Evolutionary conservation across 2,113 vertebrate genomes (phyloP).

Genomic region (Gyps fulvus): DNA sequence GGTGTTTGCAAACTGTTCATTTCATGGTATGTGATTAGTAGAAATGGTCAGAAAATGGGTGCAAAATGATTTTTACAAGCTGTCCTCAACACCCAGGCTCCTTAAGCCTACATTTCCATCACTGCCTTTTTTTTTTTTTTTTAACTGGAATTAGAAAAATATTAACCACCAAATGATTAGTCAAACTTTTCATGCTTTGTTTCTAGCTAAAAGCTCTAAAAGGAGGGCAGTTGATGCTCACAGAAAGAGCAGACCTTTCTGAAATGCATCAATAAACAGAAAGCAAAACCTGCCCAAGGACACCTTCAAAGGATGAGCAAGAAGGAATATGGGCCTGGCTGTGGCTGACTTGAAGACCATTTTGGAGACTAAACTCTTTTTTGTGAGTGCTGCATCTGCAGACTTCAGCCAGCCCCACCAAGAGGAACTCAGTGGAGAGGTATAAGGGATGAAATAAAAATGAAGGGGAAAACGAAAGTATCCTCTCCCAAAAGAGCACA

Average conservation of each 20-base stretch:
- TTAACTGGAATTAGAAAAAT: background rate
- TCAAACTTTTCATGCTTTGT: background rate
- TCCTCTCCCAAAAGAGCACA: background rate
- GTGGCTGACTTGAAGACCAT: background rate
- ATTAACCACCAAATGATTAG: background rate
- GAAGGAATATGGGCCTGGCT: accelerated
- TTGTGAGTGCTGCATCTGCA: background rate
- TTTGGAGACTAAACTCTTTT: background rate
- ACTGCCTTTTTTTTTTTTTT: background rate
- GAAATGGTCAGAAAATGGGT: slow-evolving; percentile 51
- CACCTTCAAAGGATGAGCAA: background rate
- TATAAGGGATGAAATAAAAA: background rate
- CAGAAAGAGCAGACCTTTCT: background rate
- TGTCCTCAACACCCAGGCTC: background rate
- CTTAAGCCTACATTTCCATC: background rate
- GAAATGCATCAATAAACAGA: background rate
- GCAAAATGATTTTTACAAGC: slow-evolving; percentile 13
- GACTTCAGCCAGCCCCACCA: background rate
- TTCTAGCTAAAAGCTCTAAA: background rate
- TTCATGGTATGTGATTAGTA: slow-evolving; percentile 66
- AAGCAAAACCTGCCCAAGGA: background rate
- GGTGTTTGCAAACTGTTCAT: slow-evolving; percentile 67
- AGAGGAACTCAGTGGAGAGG: background rate
- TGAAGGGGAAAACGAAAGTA: background rate
- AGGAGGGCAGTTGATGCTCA: background rate